A percentile compares a stretch with the other conserved stretches of the same genome.
These are phyloP conservation scores for Chamaedrilus cognettii DNA, from an alignment of 2,888 invertebrate genomes.

Conservation along the genomic window DNA sequence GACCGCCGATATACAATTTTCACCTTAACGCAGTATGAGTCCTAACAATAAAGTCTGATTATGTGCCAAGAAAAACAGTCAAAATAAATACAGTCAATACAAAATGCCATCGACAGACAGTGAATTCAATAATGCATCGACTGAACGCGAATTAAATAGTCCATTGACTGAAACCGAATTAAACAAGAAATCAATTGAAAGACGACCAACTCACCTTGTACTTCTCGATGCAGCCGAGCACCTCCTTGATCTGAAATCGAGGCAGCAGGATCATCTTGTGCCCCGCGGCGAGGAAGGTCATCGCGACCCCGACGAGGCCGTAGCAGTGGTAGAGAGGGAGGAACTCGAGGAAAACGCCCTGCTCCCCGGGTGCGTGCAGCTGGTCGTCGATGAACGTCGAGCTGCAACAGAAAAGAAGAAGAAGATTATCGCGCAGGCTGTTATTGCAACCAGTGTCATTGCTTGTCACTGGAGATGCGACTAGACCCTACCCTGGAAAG, in stretches of 20 bases:
- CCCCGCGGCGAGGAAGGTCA: constrained; percentile 8
- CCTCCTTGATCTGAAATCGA: constrained; percentile 71
- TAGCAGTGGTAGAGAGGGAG: constrained; percentile 32
- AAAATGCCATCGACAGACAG: too few relatives aligned
- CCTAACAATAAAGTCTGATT: too few relatives aligned
- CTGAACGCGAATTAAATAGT: background rate
- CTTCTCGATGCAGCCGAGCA: constrained; percentile 68
- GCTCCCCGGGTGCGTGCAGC: constrained; percentile 12
- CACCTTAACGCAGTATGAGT: too few relatives aligned
- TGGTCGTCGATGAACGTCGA: constrained; percentile 3
- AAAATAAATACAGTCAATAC: too few relatives aligned
- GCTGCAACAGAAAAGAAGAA: too few relatives aligned
- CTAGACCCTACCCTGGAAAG: too few relatives aligned
- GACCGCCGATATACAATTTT: too few relatives aligned
- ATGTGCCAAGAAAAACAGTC: too few relatives aligned
- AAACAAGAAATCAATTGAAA: background rate
- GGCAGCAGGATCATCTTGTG: constrained; percentile 66
- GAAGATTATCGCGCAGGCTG: too few relatives aligned
- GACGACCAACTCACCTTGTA: constrained; percentile 62
- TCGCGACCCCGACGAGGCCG: constrained; percentile 23
- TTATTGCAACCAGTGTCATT: too few relatives aligned
- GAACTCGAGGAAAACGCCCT: constrained; percentile 14
- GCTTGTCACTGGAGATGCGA: too few relatives aligned
- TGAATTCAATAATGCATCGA: too few relatives aligned
- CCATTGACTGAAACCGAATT: background rate